These are phyloP conservation scores for Prietella phreatophila DNA, from an alignment of 2,113 vertebrate species.

Conservation along the genomic window DNA sequence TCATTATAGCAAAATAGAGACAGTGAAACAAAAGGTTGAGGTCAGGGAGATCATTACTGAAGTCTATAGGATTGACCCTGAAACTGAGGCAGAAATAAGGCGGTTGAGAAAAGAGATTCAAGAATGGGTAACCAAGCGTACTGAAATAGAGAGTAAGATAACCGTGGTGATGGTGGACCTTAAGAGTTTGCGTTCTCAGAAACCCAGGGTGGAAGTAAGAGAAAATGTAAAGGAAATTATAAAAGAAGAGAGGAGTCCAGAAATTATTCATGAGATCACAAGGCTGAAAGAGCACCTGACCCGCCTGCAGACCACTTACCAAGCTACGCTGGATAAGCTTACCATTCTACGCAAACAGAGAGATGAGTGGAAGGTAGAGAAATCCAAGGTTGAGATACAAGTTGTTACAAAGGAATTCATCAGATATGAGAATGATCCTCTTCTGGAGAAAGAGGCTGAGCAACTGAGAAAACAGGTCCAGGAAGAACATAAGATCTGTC, in stretches of 20 bases:
- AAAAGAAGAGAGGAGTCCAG: conserved; percentile 86
- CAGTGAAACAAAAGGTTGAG: conserved; percentile 78
- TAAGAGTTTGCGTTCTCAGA: conserved; percentile 75
- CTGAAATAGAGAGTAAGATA: conserved; percentile 71
- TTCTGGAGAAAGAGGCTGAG: conserved; percentile 86
- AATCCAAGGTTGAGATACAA: conserved; percentile 87
- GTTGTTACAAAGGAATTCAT: conserved; percentile 85
- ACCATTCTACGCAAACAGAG: conserved; percentile 81
- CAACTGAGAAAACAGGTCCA: conserved; percentile 79
- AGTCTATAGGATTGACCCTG: conserved; percentile 83
- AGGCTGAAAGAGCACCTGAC: conserved; percentile 82
- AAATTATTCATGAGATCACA: conserved; percentile 84
- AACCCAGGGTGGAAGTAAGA: conserved; percentile 84
- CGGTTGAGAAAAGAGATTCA: conserved; percentile 80
- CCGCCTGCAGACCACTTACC: conserved; percentile 75
- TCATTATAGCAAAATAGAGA: conserved; percentile 66
- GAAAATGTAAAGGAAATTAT: conserved; percentile 87
- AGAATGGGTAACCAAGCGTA: conserved; percentile 65
- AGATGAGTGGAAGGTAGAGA: conserved; percentile 81
- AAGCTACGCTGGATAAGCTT: conserved; percentile 78
- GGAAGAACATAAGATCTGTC: conserved; percentile 78
- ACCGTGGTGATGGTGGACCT: conserved; percentile 69
- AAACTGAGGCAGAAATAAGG: conserved; percentile 79
- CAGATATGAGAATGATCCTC: conserved; percentile 87
- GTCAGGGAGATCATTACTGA: conserved; percentile 87